phyloP scores from a whole-genome alignment of 2,888 invertebrate genomes.

The Cepaea hortensis region DNA sequence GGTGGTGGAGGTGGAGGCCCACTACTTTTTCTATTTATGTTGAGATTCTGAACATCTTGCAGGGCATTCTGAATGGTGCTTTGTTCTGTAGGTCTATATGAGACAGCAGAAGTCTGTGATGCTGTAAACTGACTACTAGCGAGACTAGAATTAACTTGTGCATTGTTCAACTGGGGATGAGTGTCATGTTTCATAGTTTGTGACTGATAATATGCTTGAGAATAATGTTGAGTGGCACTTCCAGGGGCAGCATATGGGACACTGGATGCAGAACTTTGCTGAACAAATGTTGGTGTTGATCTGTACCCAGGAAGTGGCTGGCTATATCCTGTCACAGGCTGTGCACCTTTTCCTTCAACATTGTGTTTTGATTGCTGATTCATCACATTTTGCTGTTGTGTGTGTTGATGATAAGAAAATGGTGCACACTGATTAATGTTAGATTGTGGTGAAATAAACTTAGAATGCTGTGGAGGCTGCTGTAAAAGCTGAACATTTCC shows the following conservation, averaged over 20 bases:
- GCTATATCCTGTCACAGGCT: constrained; percentile 38
- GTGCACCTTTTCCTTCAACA: neutral
- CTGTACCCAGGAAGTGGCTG: constrained; percentile 40
- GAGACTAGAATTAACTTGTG: constrained; percentile 25
- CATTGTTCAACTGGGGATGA: constrained; percentile 2
- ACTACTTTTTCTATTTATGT: constrained; percentile 19
- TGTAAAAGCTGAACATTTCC: constrained; percentile 29
- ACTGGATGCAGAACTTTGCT: neutral
- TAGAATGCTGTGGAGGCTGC: constrained; percentile 6
- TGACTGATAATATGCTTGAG: constrained; percentile 19
- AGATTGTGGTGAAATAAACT: neutral
- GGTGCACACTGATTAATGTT: neutral
- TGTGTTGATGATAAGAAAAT: neutral
- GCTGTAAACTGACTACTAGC: neutral
- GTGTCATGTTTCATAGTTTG: neutral
- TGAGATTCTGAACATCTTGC: constrained; percentile 17
- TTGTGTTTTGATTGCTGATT: neutral
- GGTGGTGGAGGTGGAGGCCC: constrained; percentile 42
- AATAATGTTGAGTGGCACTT: neutral
- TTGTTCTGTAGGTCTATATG: constrained; percentile 4
- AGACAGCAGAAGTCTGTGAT: neutral
- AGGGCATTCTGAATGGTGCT: constrained; percentile 30
- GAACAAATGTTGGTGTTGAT: constrained; percentile 5
- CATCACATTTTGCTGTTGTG: neutral
- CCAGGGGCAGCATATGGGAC: neutral